Conservation (phyloP, 2,797 vertebrate species). For the Diplodus sargus region DNA sequence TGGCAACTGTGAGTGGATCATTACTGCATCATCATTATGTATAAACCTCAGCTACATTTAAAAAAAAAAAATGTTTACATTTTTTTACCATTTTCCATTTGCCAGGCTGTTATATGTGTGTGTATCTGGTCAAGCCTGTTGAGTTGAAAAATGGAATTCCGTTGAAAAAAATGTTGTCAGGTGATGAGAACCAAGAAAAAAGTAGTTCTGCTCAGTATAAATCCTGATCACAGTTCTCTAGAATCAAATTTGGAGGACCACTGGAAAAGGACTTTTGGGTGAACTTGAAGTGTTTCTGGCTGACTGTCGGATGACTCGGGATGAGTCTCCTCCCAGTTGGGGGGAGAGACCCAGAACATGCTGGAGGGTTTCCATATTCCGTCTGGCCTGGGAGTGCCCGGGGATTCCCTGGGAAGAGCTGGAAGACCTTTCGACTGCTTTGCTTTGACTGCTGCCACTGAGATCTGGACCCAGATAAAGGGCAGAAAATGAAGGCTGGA, state of each 20-base stretch:
- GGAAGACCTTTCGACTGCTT: conserved; percentile 29
- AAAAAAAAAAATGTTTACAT: too few species aligned
- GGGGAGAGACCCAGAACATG: conserved; percentile 27
- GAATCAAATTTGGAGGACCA: neutral
- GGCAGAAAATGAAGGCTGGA: conserved; percentile 30
- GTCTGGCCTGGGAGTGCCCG: conserved; percentile 43
- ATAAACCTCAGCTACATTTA: neutral
- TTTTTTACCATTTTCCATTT: neutral
- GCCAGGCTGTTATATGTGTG: too few species aligned
- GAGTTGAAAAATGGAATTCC: neutral
- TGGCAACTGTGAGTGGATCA: neutral
- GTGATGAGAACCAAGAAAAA: neutral
- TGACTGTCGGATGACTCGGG: conserved; percentile 11
- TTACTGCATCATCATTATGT: neutral
- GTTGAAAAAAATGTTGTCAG: neutral
- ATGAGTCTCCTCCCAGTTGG: conserved; percentile 4
- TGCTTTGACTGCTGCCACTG: conserved; percentile 38
- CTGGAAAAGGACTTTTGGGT: neutral
- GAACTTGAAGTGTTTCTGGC: conserved; percentile 2
- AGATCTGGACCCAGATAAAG: conserved; percentile 36
- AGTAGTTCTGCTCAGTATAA: neutral
- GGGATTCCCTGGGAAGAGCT: conserved; percentile 37
- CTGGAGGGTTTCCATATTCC: conserved; percentile 47
- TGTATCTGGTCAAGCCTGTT: neutral
- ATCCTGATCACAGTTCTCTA: neutral